Evolutionary conservation across 2,888 invertebrate genomes (phyloP).

Genomic region (Papilio gigon): DNA sequence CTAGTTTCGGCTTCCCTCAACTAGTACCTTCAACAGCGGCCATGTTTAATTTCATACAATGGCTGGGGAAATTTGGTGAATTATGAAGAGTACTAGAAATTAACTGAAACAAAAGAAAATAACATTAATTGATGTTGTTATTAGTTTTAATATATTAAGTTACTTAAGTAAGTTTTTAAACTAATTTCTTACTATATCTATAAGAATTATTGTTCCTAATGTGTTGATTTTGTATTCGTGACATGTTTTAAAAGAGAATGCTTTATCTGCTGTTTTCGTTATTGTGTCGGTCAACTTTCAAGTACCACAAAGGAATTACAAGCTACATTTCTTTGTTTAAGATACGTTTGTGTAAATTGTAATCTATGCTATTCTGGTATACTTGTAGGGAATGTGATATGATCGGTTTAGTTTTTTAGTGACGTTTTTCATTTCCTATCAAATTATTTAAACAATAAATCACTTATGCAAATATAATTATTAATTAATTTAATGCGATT

Average conservation of each 20-base stretch:
- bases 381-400: too few relatives aligned
- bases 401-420: too few relatives aligned
- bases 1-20: conserved; percentile 11
- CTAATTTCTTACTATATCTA: too few relatives aligned
- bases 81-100: background rate
- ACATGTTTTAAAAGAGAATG: background rate
- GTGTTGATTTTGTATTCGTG: background rate
- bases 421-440: background rate
- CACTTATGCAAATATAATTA: conserved; percentile 20
- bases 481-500: conserved; percentile 25
- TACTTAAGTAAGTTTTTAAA: too few relatives aligned
- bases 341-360: too few relatives aligned
- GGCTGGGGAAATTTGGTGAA: background rate
- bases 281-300: too few relatives aligned
- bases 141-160: background rate
- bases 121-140: background rate
- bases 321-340: too few relatives aligned
- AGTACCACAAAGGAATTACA: too few relatives aligned
- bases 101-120: too few relatives aligned
- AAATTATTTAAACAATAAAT: background rate
- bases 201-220: background rate
- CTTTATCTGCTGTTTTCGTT: too few relatives aligned
- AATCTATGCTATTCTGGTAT: too few relatives aligned
- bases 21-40: background rate
- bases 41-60: background rate